These are phyloP conservation scores for Oreochromis grahami DNA, from an alignment of 2,797 vertebrate genomes.

Conservation along the genomic window DNA sequence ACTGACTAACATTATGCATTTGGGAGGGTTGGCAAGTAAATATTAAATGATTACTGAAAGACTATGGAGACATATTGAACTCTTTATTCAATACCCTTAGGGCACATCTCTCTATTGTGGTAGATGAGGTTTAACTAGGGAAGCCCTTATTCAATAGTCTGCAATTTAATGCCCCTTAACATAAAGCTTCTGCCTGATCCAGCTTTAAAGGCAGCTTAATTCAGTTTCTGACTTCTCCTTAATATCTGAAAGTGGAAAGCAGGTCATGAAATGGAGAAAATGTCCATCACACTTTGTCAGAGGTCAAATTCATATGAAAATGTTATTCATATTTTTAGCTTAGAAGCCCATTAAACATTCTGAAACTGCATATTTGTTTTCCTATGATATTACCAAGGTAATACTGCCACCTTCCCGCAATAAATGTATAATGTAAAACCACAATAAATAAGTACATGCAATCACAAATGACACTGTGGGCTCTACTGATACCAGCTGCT, in stretches of 20 bases:
- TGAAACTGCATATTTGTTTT: not conserved
- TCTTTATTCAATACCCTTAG: not conserved
- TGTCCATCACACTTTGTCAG: not conserved
- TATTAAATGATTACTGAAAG: not conserved
- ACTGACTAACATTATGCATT: not conserved
- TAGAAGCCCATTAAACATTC: not conserved
- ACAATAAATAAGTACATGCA: not conserved
- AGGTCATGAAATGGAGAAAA: not conserved
- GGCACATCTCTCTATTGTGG: not conserved
- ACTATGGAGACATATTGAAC: not conserved
- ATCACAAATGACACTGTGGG: not conserved
- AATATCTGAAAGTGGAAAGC: not conserved
- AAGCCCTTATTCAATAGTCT: not conserved
- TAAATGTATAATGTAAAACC: not conserved
- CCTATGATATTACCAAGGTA: not conserved
- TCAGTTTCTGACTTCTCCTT: not conserved
- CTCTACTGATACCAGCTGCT: not conserved
- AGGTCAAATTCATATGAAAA: not conserved
- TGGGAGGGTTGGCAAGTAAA: not conserved
- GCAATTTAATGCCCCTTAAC: not conserved
- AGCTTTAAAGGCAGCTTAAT: not conserved
- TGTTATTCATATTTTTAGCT: not conserved
- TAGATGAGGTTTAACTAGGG: not conserved
- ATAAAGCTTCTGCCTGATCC: not conserved
- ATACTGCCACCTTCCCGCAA: not conserved